These are phyloP conservation scores for Decapterus maruadsi DNA, from an alignment of 2,797 vertebrate species.

Conservation along the genomic window DNA sequence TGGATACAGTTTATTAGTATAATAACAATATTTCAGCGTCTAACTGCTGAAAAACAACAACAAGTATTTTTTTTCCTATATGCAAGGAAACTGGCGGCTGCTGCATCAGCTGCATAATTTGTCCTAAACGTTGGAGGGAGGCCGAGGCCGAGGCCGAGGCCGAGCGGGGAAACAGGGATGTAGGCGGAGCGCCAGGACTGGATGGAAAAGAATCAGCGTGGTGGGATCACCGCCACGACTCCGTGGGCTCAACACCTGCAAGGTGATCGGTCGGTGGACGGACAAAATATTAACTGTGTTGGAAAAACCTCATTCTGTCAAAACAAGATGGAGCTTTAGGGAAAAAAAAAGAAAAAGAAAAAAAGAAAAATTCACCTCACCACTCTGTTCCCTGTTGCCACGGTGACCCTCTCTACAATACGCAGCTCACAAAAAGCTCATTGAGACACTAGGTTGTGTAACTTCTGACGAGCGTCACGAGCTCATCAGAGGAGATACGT, in stretches of 20 bases:
- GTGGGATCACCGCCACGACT: slow-evolving; percentile 2
- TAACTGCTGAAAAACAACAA: slow-evolving; percentile 14
- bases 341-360: background rate
- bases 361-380: background rate
- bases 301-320: background rate
- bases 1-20: background rate
- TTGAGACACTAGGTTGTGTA: background rate
- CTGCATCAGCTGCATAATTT: slow-evolving; percentile 24
- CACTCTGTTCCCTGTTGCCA: background rate
- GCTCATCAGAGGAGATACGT: no score
- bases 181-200: slow-evolving; percentile 10
- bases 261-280: slow-evolving; percentile 10
- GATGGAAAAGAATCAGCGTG: slow-evolving; percentile 14
- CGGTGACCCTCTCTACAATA: background rate
- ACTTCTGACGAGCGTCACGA: background rate
- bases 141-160: background rate
- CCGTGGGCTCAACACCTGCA: slow-evolving; percentile 14
- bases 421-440: background rate
- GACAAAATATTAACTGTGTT: slow-evolving; percentile 16
- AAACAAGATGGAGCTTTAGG: background rate
- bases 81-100: background rate
- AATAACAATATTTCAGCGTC: background rate
- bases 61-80: slow-evolving; percentile 1
- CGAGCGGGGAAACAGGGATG: slow-evolving; percentile 24
- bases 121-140: slow-evolving; percentile 7